Conservation (phyloP, 1,140 invertebrate species). For the Magallana angulata region DNA sequence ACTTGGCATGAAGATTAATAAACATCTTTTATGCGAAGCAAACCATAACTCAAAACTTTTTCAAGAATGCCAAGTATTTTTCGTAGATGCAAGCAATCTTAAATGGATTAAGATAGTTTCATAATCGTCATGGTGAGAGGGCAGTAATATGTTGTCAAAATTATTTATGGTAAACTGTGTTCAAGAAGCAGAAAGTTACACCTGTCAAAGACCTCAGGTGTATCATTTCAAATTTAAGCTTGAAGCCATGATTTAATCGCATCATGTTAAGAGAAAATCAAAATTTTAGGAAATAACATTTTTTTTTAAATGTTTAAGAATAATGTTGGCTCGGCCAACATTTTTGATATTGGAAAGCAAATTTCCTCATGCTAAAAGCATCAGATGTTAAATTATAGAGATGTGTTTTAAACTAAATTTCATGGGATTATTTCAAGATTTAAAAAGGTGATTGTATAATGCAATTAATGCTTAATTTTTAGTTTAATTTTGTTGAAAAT, state of each 20-base stretch:
- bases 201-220: slow-evolving; percentile 3
- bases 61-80: background rate
- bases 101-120: background rate
- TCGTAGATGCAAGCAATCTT: background rate
- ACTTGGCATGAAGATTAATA: background rate
- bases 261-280: background rate
- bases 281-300: background rate
- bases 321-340: too few relatives aligned
- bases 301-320: too few relatives aligned
- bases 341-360: too few relatives aligned
- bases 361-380: too few relatives aligned
- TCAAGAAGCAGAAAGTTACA: slow-evolving; percentile 6
- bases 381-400: too few relatives aligned
- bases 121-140: background rate
- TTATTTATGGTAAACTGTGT: background rate
- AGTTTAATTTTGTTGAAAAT: too few relatives aligned
- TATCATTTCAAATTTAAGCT: background rate
- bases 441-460: too few relatives aligned
- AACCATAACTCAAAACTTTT: background rate
- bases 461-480: too few relatives aligned
- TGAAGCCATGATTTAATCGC: background rate
- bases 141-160: background rate
- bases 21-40: background rate
- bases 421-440: too few relatives aligned
- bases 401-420: too few relatives aligned